These are phyloP conservation scores for Leptinotarsa haldemani DNA, from an alignment of 2,888 invertebrate species.

Conservation along the genomic window DNA sequence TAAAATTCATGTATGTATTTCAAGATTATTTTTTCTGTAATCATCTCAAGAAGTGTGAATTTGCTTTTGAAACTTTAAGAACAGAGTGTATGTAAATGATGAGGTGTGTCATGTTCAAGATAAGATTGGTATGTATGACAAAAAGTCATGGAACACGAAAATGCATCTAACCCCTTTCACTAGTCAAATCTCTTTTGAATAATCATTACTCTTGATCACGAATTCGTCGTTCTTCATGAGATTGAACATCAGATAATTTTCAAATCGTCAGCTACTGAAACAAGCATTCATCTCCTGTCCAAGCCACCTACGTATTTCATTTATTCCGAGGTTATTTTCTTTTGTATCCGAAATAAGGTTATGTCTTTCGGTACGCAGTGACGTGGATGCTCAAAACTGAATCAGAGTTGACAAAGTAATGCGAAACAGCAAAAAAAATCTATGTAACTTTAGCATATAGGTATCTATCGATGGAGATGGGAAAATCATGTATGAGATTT, in stretches of 20 bases:
- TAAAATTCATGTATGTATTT: no score
- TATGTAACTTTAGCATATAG: no score
- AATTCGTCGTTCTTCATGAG: constrained; percentile 12
- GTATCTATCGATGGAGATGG: no score
- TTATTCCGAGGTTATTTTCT: constrained; percentile 5
- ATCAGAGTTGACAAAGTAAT: no score
- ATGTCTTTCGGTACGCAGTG: constrained; percentile 8
- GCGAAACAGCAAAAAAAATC: no score
- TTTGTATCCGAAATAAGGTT: constrained; percentile 3
- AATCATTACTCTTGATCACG: constrained; percentile 17
- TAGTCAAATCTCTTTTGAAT: neutral
- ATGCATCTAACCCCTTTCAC: neutral
- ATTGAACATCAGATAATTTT: constrained; percentile 20
- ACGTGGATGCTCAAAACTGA: neutral
- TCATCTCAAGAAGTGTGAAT: neutral
- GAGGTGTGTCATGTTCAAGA: neutral
- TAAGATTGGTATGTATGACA: neutral
- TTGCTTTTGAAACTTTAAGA: neutral
- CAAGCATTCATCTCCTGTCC: constrained; percentile 17
- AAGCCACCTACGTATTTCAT: constrained; percentile 15
- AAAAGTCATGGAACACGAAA: constrained; percentile 12
- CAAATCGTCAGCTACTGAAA: constrained; percentile 25
- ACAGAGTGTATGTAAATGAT: neutral
- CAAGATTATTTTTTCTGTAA: no score
- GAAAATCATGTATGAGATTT: no score